Percentiles rank a stretch among this genome's conserved stretches.
These are phyloP conservation scores for Drosophila robusta DNA, from an alignment of 2,888 invertebrate species.

Conservation along the genomic window DNA sequence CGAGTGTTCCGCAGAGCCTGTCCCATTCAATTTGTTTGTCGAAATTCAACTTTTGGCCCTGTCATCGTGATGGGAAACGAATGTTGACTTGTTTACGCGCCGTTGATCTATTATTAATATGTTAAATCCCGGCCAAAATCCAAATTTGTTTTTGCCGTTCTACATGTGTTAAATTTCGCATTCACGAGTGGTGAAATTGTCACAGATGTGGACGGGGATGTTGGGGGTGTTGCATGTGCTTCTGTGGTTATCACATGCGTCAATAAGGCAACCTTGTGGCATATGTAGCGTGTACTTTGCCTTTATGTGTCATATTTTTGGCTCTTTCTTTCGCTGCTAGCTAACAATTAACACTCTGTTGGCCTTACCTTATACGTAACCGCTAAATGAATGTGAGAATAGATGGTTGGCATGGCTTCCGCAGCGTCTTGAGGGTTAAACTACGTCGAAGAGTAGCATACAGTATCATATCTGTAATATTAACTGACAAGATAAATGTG, in stretches of 20 bases:
- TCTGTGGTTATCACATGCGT: slow-evolving; percentile 43
- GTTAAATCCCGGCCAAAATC: slow-evolving; percentile 42
- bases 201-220: slow-evolving; percentile 1
- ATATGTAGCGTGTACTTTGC: slow-evolving; percentile 12
- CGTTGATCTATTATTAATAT: slow-evolving; percentile 59
- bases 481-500: slow-evolving; percentile 26
- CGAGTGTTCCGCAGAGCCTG: slow-evolving; percentile 3
- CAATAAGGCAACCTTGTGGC: slow-evolving; percentile 28
- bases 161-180: slow-evolving; percentile 65
- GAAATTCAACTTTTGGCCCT: slow-evolving; percentile 22
- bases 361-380: slow-evolving; percentile 18
- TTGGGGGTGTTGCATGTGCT: background rate
- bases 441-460: background rate
- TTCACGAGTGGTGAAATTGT: slow-evolving; percentile 12
- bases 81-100: slow-evolving; percentile 18
- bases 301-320: slow-evolving; percentile 11
- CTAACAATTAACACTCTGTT: slow-evolving; percentile 28
- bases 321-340: slow-evolving; percentile 5
- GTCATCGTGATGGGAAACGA: slow-evolving; percentile 27
- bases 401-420: background rate
- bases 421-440: background rate
- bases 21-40: slow-evolving; percentile 22
- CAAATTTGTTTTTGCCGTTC: slow-evolving; percentile 14
- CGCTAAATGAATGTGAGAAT: slow-evolving; percentile 15
- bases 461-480: background rate